Conservation (phyloP, 2,797 vertebrate genomes). For the Gouania willdenowi region DNA sequence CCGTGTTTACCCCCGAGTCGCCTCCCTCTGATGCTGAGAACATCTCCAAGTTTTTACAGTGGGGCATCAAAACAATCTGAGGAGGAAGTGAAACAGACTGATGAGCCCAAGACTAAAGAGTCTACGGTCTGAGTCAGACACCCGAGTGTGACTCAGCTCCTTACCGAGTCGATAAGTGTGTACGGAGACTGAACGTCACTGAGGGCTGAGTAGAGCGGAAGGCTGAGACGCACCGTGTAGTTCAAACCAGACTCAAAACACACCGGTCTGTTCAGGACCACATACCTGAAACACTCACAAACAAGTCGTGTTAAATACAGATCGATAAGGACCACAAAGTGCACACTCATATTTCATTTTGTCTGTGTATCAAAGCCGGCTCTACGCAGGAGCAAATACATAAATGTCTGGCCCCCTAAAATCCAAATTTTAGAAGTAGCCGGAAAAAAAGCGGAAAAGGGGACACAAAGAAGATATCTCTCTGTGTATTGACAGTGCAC, state of each 20-base stretch:
- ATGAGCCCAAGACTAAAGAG: too few species aligned
- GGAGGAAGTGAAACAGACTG: background rate
- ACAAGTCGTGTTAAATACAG: too few species aligned
- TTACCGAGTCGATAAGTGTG: constrained; percentile 93
- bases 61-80: constrained; percentile 94
- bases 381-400: too few species aligned
- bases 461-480: too few species aligned
- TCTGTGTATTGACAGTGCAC: too few species aligned
- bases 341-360: too few species aligned
- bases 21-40: constrained; percentile 85
- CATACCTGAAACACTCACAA: constrained; percentile 81
- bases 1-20: constrained; percentile 65
- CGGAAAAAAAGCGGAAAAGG: too few species aligned
- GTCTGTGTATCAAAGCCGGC: too few species aligned
- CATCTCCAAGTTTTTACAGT: constrained; percentile 92
- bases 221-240: constrained; percentile 89
- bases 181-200: constrained; percentile 86
- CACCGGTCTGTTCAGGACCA: constrained; percentile 83
- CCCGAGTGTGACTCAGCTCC: constrained; percentile 10
- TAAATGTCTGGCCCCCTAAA: too few species aligned
- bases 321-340: too few species aligned
- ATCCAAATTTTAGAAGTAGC: too few species aligned
- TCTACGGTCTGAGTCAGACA: too few species aligned
- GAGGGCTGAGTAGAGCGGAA: constrained; percentile 82
- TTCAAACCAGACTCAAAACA: constrained; percentile 92